These are phyloP conservation scores for Siniperca undulata DNA, from an alignment of 2,797 vertebrate genomes.

Conservation along the genomic window DNA sequence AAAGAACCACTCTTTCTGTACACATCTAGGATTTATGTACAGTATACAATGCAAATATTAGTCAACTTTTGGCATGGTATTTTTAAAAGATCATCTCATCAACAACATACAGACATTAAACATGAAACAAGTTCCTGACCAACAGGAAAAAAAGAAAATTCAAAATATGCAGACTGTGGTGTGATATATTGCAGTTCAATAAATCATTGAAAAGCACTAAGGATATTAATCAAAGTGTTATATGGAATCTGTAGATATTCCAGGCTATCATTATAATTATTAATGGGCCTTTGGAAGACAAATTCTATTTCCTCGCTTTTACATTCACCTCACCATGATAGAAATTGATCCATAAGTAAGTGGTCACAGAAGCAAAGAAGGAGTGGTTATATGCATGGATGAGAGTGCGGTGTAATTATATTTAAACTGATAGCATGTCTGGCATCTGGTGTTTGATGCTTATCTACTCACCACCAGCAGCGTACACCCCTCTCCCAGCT, in stretches of 20 bases:
- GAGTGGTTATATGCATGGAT: conserved; percentile 78
- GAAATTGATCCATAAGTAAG: conserved; percentile 83
- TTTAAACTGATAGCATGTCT: conserved; percentile 77
- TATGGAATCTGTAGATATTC: conserved; percentile 78
- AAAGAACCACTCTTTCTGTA: conserved; percentile 20
- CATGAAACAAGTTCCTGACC: conserved; percentile 23
- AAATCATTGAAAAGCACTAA: conserved; percentile 75
- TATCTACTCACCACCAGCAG: conserved; percentile 39
- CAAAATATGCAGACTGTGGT: conserved; percentile 20
- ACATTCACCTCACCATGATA: conserved; percentile 70
- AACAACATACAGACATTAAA: conserved; percentile 11
- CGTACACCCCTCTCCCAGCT: conserved; percentile 13
- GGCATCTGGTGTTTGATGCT: conserved; percentile 66
- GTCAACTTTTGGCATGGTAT: not conserved
- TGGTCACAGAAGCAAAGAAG: conserved; percentile 53
- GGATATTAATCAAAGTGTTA: conserved; percentile 82
- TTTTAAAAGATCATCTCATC: not conserved
- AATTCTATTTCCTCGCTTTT: conserved; percentile 80
- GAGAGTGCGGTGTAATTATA: conserved; percentile 72
- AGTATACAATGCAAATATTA: conserved; percentile 23
- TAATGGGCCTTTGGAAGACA: conserved; percentile 79
- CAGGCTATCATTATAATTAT: conserved; percentile 82
- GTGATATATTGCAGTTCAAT: conserved; percentile 66
- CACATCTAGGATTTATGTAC: conserved; percentile 20
- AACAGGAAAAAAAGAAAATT: conserved; percentile 31